Percentiles rank a stretch among this genome's conserved stretches.
Conservation (phyloP, 2,888 invertebrate genomes). For the Acronicta aceris region DNA sequence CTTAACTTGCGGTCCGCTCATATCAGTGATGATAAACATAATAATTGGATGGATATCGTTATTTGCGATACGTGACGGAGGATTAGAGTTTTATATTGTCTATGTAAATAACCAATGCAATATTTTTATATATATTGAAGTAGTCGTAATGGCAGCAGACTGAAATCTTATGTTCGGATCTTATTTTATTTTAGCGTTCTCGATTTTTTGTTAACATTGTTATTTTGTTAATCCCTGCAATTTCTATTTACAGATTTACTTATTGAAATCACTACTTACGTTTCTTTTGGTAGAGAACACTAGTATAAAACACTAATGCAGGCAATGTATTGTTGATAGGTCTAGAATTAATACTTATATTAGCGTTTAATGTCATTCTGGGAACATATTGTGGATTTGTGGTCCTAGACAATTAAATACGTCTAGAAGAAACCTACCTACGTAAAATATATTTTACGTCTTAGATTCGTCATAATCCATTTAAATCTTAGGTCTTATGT, state of each 20-base stretch:
- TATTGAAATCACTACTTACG: conserved; percentile 14
- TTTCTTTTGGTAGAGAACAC: conserved; percentile 7
- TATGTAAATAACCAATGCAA: conserved; percentile 74
- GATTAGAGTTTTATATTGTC: conserved; percentile 49
- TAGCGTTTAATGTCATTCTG: conserved; percentile 17
- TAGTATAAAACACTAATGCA: conserved; percentile 14
- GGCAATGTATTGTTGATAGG: conserved; percentile 26
- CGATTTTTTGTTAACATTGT: conserved; percentile 16
- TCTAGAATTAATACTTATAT: conserved; percentile 9
- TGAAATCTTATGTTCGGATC: conserved; percentile 64
- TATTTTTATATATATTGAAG: conserved; percentile 66
- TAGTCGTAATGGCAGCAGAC: conserved; percentile 52
- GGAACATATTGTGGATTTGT: conserved; percentile 15
- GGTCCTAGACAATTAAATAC: conserved; percentile 9
- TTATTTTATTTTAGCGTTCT: conserved; percentile 27
- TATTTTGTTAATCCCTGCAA: conserved; percentile 15
- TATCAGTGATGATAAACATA: conserved; percentile 64
- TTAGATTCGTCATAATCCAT: conserved; percentile 7
- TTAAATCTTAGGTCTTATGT: conserved; percentile 3
- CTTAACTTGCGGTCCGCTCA: conserved; percentile 54
- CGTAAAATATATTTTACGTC: conserved; percentile 1
- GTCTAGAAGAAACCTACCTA: conserved; percentile 10
- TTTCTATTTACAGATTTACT: conserved; percentile 32
- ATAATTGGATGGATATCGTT: conserved; percentile 49
- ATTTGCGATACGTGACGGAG: conserved; percentile 42